Percentiles rank a stretch among this genome's conserved stretches.
Evolutionary conservation across 2,113 vertebrate genomes (phyloP).

Genomic region (Osmerus mordax): DNA sequence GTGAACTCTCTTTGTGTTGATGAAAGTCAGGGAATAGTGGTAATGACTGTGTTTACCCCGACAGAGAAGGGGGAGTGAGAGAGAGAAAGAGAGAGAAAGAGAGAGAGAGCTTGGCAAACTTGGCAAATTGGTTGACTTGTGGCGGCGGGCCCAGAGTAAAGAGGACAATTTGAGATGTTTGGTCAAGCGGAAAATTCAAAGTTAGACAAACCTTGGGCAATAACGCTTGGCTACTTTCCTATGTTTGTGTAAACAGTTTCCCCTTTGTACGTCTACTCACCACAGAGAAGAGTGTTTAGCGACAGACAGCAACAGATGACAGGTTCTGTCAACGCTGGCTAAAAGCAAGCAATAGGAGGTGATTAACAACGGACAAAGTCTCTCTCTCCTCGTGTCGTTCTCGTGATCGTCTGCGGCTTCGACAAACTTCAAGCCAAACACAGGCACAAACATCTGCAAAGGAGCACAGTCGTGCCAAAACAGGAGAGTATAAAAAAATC

Average conservation of each 20-base stretch:
- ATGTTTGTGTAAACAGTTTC: conserved; percentile 8
- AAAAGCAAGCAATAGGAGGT: too few relatives aligned
- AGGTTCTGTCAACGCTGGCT: neutral
- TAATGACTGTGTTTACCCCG: conserved; percentile 41
- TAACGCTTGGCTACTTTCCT: conserved; percentile 12
- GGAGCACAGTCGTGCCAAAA: neutral
- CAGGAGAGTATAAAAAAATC: neutral
- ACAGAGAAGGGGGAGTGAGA: conserved; percentile 14
- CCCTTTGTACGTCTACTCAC: neutral
- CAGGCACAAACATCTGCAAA: too few relatives aligned
- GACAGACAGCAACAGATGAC: neutral
- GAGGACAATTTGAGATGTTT: conserved; percentile 50
- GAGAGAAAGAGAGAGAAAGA: conserved; percentile 8
- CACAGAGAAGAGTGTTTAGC: neutral
- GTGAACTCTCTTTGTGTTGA: conserved; percentile 25
- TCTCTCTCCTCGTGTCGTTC: too few relatives aligned
- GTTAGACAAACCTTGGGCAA: conserved; percentile 31
- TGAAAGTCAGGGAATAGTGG: conserved; percentile 23
- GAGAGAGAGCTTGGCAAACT: conserved; percentile 5
- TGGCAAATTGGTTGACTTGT: conserved; percentile 40
- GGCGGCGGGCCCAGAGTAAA: conserved; percentile 32
- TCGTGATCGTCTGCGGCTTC: too few relatives aligned
- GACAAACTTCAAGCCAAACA: too few relatives aligned
- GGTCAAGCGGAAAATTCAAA: conserved; percentile 52
- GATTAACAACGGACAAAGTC: too few relatives aligned